Evolutionary conservation across 2,113 vertebrate genomes (phyloP), one percentile per base, ranked within the genome.

Genomic region (Ornithorhynchus anatinus): DNA sequence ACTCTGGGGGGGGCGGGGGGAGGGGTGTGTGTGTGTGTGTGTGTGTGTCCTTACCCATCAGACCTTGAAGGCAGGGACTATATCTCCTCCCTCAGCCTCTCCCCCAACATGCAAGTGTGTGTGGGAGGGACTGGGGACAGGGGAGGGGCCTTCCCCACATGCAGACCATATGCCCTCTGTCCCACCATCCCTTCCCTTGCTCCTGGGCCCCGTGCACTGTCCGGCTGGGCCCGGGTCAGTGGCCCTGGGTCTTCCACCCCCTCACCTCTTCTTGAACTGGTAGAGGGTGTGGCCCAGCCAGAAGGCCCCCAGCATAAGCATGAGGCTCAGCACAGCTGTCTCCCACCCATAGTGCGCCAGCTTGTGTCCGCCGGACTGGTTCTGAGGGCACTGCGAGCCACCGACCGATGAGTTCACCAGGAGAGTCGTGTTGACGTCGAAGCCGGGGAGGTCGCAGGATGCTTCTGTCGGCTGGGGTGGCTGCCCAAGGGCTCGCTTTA

Each of bases 231-330:
- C n/a, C n/a, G n/a, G n/a, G n/a, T n/a, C n/a, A n/a, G n/a, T n/a
- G n/a, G n/a, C n/a, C n/a, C n/a, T n/a, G n/a, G n/a, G n/a, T n/a
- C n/a, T n/a, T n/a, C n/a, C 15, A 9, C 47, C 25, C 2, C 52
- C 35, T 84, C 84, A 97, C 97, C 96, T 97, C 83, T 93, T 96
- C 86, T 96, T n/a, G n/a, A n/a, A n/a, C n/a, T n/a, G n/a, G n/a
- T n/a, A n/a, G n/a, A n/a, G n/a, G n/a, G n/a, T n/a, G 61, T 98
- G 94, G 16, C 96, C 94, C 15, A 98, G 92, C 96, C 97, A 98
- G 39, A 98, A 69, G 0, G 97, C 98, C 52, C 96, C 96, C 86
- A 98, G 48, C 96, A 97, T 99, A 80, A 98, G 79, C 81, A 97
- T 91, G 64, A 98, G 94, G 71, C 96, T 98, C 65, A 98, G 94